Evolutionary conservation across 30 jellyfish, hydroid and myxozoan species (phyloP), one percentile per base, ranked within the genome.

Genomic region (Pelagia noctiluca): DNA sequence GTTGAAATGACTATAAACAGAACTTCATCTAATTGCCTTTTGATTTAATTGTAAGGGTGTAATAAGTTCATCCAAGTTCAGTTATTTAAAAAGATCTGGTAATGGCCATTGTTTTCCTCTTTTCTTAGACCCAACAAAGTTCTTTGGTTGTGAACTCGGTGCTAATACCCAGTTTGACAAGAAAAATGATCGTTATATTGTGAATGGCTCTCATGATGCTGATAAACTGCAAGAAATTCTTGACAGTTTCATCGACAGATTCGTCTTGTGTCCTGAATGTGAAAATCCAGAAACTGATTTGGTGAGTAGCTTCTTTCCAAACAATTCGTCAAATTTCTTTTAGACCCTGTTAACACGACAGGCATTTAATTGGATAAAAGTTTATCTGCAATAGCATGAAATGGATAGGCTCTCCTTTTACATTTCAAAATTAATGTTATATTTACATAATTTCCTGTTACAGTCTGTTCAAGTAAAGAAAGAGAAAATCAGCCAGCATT

Each of bases 71-170:
- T n/a, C n/a, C n/a, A n/a, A n/a, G n/a, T n/a, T 13, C 18, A 53
- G 26, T 3, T 63, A 16, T 24, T 8, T 24, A 16, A 19, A 19
- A 23, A 5, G 2, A 34, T 3, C 26, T 23, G 26, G 8, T 28
- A 16, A 2, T 8, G 13, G 13, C 32, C 0, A 46, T 46, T 73
- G 2, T 73, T 48, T 3, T n/a, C n/a, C n/a, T 13, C 28, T 69
- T 16, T 81, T 73, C 35, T 31, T 54, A 88, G 97, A 95, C 71
- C 99, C 99, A 29, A 88, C 97, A 28, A 95, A 95, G 69, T 95
- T 36, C 78, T 88, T 95, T 89, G 99, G 99, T 0, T 89, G 97
- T 80, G 99, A 95, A 62, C 97, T 95, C 74, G 99, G 99, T 49
- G 99, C 99, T 23, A 98, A 95, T 30, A 90, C 97, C 30, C 97